Conservation (phyloP, 2,113 vertebrate species). For the Rhineura floridana region DNA sequence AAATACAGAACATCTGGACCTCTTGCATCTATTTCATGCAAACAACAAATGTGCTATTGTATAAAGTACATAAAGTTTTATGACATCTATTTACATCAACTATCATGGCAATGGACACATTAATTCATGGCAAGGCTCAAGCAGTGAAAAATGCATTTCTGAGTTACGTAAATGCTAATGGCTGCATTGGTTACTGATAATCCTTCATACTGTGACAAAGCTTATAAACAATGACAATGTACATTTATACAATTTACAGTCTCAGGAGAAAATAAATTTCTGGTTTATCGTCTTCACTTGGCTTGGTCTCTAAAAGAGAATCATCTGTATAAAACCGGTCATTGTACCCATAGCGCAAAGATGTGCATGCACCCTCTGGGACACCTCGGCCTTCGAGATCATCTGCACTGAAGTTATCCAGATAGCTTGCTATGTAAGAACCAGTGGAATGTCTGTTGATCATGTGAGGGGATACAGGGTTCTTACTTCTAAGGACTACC, state of each 20-base stretch:
- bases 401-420: slow-evolving; percentile 68
- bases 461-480: slow-evolving; percentile 64
- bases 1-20: slow-evolving; percentile 65
- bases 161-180: slow-evolving; percentile 51
- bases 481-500: slow-evolving; percentile 85
- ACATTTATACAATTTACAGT: slow-evolving; percentile 75
- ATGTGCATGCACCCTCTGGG: slow-evolving; percentile 87
- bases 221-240: slow-evolving; percentile 56
- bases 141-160: slow-evolving; percentile 56
- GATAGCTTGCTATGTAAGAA: slow-evolving; percentile 90
- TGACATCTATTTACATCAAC: slow-evolving; percentile 38
- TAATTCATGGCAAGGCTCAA: slow-evolving; percentile 69
- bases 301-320: slow-evolving; percentile 74
- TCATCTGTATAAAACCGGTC: slow-evolving; percentile 76
- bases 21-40: slow-evolving; percentile 74
- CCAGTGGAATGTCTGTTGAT: slow-evolving; percentile 92
- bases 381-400: slow-evolving; percentile 80
- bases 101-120: slow-evolving; percentile 44
- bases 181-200: slow-evolving; percentile 16
- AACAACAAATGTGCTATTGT: slow-evolving; percentile 46
- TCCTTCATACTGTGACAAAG: slow-evolving; percentile 41
- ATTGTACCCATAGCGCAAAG: slow-evolving; percentile 68
- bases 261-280: slow-evolving; percentile 95
- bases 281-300: slow-evolving; percentile 81
- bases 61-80: slow-evolving; percentile 28